phyloP scores from a whole-genome alignment of 2,797 vertebrate genomes.

The Helarctos malayanus region DNA sequence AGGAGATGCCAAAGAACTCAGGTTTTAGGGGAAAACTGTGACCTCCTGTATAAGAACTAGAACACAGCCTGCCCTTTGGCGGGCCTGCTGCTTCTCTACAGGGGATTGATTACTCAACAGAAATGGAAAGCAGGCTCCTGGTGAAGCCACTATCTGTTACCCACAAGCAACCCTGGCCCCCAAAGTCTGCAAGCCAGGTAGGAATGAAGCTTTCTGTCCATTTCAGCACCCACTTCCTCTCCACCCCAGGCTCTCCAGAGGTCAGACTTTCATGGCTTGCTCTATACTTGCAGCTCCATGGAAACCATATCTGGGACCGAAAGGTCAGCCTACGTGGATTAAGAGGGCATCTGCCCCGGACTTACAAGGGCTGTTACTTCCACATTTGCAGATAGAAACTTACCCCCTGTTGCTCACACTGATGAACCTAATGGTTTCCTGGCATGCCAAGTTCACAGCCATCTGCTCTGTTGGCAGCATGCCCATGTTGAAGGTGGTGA shows the following conservation, averaged over 20 bases:
- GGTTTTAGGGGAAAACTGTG: neutral
- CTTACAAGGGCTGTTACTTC: slow-evolving; percentile 31
- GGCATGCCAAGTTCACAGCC: slow-evolving; percentile 85
- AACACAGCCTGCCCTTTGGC: neutral
- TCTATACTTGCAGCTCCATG: slow-evolving; percentile 50
- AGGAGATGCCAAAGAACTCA: neutral
- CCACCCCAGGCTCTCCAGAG: neutral
- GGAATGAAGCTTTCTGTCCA: neutral
- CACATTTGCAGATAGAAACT: slow-evolving; percentile 81
- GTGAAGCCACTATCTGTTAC: slow-evolving; percentile 37
- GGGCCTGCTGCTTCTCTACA: neutral
- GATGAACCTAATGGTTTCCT: slow-evolving; percentile 86
- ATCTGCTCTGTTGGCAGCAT: slow-evolving; percentile 89
- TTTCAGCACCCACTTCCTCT: neutral
- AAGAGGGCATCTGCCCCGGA: slow-evolving; percentile 60
- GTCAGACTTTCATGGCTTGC: neutral
- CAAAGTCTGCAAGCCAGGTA: neutral
- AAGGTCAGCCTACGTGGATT: slow-evolving; percentile 57
- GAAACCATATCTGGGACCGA: neutral
- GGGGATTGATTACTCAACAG: slow-evolving; percentile 33
- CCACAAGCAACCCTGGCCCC: slow-evolving; percentile 50
- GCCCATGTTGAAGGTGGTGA: slow-evolving; percentile 84
- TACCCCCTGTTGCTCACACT: slow-evolving; percentile 81
- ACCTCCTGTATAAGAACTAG: neutral
- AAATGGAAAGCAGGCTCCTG: slow-evolving; percentile 66